Evolutionary conservation across 1,140 invertebrate species (phyloP).

Genomic region (Drosophila simulans): DNA sequence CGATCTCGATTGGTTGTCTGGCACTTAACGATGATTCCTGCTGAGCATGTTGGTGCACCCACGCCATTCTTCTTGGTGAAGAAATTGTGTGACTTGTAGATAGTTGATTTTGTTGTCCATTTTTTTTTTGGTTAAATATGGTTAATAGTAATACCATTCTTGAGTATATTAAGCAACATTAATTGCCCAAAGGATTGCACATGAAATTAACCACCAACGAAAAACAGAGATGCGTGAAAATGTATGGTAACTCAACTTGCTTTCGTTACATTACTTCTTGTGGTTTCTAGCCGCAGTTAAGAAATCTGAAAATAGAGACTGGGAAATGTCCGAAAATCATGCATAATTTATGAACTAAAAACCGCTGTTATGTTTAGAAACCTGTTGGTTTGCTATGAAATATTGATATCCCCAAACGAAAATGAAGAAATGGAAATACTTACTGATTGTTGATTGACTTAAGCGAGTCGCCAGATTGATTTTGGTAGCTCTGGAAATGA

Average conservation of each 20-base stretch:
- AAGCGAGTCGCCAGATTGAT: neutral
- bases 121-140: too few species aligned
- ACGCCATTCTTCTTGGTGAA: neutral
- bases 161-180: too few species aligned
- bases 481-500: neutral
- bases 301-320: neutral
- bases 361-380: slow-evolving; percentile 2
- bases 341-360: slow-evolving; percentile 5
- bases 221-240: too few species aligned
- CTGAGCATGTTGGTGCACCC: neutral
- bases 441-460: neutral
- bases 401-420: too few species aligned
- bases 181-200: neutral
- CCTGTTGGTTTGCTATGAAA: neutral
- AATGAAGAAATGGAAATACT: neutral
- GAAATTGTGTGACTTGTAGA: too few species aligned
- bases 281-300: slow-evolving; percentile 1
- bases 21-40: neutral
- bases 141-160: neutral
- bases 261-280: neutral
- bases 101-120: too few species aligned
- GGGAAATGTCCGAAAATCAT: slow-evolving; percentile 6
- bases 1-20: neutral
- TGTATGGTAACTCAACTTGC: too few species aligned
- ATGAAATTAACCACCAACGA: neutral